Evolutionary conservation across 2,888 invertebrate genomes (phyloP), one percentile per base, ranked within the genome.

Genomic region (Scelioninae gen. 2): DNA sequence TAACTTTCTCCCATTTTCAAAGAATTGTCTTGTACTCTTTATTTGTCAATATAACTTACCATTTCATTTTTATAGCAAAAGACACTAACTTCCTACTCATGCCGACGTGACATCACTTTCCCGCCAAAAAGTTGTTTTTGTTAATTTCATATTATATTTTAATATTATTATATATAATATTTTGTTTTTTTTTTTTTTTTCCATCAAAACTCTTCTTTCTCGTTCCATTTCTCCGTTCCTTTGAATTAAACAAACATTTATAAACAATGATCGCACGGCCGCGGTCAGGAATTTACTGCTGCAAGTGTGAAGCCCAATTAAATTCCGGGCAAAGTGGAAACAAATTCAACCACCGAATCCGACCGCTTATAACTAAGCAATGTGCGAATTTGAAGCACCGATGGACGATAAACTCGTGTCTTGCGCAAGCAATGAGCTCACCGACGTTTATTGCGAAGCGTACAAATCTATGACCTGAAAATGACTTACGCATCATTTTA

Each of bases 391-490:
- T 43, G 35, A 43, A 43, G 33, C 39, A n/a, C 35, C 52, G 50
- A 31, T 43, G 45, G 28, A 43, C 58, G 39, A 60, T 60, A 60
- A 68, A 52, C n/a, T 60, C 58, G 58, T 19, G 35, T 9, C 22
- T 58, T 57, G 39, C 28, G 46, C 48, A 57, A 67, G 57, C 48
- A 65, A 18, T 15, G 16, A 67, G 41, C 50, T 33, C 48, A 19
- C 10, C 50, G 22, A 1, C 22, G 52, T 50, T 58, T 45, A 52
- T 52, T 52, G 35, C 52, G 60, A 37, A 39, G 35, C 60, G 41
- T 55, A 69, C 53, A 69, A 55, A 48, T 48, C 69, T 61, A 37
- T 69, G 46, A 46, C 68, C 61, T 61, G 69, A 61, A 55, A 69
- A 61, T 69, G 61, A 61, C 33, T 61, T 9, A 41, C 46, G 61